Percentiles rank a stretch among this genome's conserved stretches.
Evolutionary conservation across 2,113 vertebrate genomes (phyloP).

Genomic region (rabbit (Oryctolagus cuniculus)): mOryCun1.1 NC_091436.1:83110001-83110500

Average conservation of each 20-base stretch:
- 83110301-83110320: conserved; percentile 55
- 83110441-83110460: neutral
- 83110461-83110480: neutral
- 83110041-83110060: neutral
- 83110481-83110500: neutral
- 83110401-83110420: neutral
- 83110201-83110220: conserved; percentile 21
- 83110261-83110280: conserved; percentile 63
- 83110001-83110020: conserved; percentile 22
- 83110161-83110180: neutral
- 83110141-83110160: conserved; percentile 26
- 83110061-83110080: conserved; percentile 39
- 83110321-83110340: conserved; percentile 53
- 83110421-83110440: neutral
- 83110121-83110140: neutral
- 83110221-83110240: conserved; percentile 37
- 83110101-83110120: conserved; percentile 1
- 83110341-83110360: neutral
- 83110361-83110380: neutral
- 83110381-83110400: neutral
- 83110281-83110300: conserved; percentile 39
- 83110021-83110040: neutral
- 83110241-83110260: conserved; percentile 38
- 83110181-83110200: neutral
- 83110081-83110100: neutral